phyloP scores from a whole-genome alignment of 2,113 vertebrate genomes.

The Fregata magnificens region DNA sequence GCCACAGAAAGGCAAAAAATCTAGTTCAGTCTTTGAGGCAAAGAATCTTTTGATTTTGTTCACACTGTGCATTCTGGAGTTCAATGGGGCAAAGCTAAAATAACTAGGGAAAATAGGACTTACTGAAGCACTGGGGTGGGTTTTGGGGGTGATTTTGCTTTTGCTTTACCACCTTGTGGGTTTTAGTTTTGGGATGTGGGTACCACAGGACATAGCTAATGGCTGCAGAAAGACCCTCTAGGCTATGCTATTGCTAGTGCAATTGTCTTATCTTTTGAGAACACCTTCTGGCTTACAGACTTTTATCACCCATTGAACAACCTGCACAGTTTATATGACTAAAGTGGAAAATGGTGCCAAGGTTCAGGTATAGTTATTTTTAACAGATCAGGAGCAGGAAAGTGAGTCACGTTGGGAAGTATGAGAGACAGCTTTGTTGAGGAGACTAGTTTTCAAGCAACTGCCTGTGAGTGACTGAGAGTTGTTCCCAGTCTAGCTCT shows the following conservation, averaged over 20 bases:
- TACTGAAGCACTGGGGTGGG: neutral
- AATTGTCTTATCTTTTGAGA: neutral
- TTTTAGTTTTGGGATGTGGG: neutral
- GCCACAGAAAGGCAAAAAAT: neutral
- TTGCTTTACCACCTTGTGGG: neutral
- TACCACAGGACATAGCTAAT: neutral
- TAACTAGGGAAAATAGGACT: neutral
- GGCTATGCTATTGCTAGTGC: neutral
- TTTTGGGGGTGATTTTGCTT: neutral
- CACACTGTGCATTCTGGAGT: neutral
- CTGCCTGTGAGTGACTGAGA: neutral
- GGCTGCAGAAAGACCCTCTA: neutral
- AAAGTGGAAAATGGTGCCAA: neutral
- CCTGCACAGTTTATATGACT: neutral
- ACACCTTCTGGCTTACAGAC: neutral
- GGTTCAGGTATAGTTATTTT: neutral
- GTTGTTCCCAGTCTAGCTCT: neutral
- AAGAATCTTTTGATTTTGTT: neutral
- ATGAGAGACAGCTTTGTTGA: neutral
- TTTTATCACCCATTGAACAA: neutral
- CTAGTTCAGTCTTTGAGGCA: neutral
- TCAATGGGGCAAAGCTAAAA: neutral
- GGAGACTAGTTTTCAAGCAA: neutral
- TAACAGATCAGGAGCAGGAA: neutral
- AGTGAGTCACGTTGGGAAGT: neutral